Conservation (phyloP, 2,797 vertebrate genomes). For the Mastacembelus armatus region DNA sequence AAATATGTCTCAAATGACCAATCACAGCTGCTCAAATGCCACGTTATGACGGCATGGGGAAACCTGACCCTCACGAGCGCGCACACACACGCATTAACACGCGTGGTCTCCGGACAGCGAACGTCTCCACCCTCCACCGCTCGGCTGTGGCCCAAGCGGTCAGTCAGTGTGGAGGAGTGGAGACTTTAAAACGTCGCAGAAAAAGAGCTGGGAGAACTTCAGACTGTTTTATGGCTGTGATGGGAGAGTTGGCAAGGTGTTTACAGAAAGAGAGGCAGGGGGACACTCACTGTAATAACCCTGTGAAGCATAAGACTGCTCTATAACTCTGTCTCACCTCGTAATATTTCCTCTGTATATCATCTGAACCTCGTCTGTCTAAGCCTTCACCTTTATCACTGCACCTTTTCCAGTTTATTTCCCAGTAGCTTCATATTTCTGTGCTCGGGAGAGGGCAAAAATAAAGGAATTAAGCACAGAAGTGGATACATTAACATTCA, state of each 20-base stretch:
- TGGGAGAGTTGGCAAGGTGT: conserved; percentile 38
- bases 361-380: conserved; percentile 13
- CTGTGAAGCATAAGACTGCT: conserved; percentile 30
- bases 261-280: conserved; percentile 37
- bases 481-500: neutral
- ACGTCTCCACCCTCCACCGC: conserved; percentile 22
- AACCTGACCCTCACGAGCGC: conserved; percentile 43
- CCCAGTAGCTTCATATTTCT: conserved; percentile 28
- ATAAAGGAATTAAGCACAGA: conserved; percentile 18
- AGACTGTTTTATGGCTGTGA: conserved; percentile 35
- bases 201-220: conserved; percentile 18
- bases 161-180: conserved; percentile 13
- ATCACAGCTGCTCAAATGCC: conserved; percentile 53
- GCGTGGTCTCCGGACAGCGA: conserved; percentile 3
- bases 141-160: conserved; percentile 14
- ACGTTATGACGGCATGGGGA: conserved; percentile 43
- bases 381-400: neutral
- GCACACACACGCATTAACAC: neutral
- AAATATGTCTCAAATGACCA: conserved; percentile 54
- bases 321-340: conserved; percentile 36
- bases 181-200: conserved; percentile 49
- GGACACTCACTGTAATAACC: conserved; percentile 41
- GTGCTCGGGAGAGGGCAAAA: neutral
- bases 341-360: conserved; percentile 34
- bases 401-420: neutral